phyloP scores from a whole-genome alignment of 1,140 invertebrate species.

The Nasonia vitripennis region DNA sequence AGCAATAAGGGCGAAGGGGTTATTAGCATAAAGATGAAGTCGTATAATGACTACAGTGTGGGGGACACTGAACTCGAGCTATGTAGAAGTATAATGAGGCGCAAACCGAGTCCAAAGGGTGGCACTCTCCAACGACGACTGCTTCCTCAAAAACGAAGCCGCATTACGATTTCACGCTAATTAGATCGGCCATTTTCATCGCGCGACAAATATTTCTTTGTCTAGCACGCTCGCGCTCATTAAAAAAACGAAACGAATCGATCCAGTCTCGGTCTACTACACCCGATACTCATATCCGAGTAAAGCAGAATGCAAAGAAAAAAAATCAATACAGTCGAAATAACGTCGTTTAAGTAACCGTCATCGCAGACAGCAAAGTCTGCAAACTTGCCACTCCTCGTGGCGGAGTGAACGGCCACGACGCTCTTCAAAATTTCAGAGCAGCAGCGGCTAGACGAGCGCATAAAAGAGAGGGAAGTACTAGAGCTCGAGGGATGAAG shows the following conservation, averaged over 20 bases:
- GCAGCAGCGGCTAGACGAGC: not conserved
- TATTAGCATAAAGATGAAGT: conserved; percentile 4
- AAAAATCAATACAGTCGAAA: not conserved
- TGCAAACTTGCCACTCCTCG: not conserved
- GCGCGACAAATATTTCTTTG: not conserved
- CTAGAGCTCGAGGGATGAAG: not conserved
- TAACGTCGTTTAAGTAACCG: not conserved
- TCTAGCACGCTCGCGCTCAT: not conserved
- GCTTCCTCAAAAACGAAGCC: too few species aligned
- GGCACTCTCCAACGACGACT: too few species aligned
- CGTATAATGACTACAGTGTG: not conserved
- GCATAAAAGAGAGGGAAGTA: conserved; percentile 8
- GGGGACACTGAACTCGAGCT: not conserved
- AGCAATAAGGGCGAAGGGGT: not conserved
- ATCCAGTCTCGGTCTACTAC: too few species aligned
- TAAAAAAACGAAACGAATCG: not conserved
- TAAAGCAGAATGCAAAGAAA: not conserved
- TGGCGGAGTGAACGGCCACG: not conserved
- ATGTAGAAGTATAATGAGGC: too few species aligned
- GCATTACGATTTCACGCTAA: too few species aligned
- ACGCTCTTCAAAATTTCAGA: conserved; percentile 1
- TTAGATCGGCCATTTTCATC: too few species aligned
- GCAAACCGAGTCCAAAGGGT: too few species aligned
- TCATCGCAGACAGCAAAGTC: not conserved
- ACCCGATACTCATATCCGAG: too few species aligned